Conservation (phyloP, 64 coral and sea anemone genomes). For the Cladopsammia gracilis region DNA sequence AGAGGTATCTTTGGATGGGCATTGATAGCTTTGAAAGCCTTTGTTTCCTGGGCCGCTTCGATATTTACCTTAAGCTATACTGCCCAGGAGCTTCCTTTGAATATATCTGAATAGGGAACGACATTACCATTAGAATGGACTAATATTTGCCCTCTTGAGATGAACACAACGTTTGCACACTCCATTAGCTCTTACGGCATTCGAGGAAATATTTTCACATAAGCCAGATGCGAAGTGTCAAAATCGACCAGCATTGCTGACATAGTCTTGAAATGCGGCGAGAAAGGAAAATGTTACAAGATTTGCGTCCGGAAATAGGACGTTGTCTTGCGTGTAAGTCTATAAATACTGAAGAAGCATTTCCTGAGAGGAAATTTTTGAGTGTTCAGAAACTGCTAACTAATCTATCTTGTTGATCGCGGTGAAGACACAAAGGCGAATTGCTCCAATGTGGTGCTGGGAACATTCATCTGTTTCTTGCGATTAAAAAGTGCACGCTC, state of each 20-base stretch:
- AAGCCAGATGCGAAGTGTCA: constrained; percentile 51
- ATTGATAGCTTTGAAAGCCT: constrained; percentile 35
- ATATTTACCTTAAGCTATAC: constrained; percentile 23
- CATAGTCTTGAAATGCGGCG: constrained; percentile 35
- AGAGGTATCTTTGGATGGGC: constrained; percentile 48
- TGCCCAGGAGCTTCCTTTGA: background rate
- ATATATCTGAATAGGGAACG: constrained; percentile 24
- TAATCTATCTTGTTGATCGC: constrained; percentile 55
- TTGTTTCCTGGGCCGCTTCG: background rate
- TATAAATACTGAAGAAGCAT: constrained; percentile 58
- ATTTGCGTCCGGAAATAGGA: constrained; percentile 46
- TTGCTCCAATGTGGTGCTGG: background rate
- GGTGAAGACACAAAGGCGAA: constrained; percentile 33
- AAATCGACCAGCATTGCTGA: constrained; percentile 35
- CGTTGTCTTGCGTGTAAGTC: constrained; percentile 16
- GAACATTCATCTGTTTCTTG: constrained; percentile 26
- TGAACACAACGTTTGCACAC: constrained; percentile 25
- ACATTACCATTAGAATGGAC: constrained; percentile 36
- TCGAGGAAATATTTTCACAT: constrained; percentile 26
- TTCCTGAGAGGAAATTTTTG: constrained; percentile 61
- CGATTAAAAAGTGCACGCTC: constrained; percentile 19
- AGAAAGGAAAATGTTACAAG: constrained; percentile 18
- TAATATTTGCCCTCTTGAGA: constrained; percentile 41
- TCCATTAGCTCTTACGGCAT: constrained; percentile 13
- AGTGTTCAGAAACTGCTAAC: constrained; percentile 12